Percentiles rank a stretch among this genome's conserved stretches.
These are phyloP conservation scores for Drosophila repleta DNA, from an alignment of 1,140 invertebrate species.

Conservation along the genomic window DNA sequence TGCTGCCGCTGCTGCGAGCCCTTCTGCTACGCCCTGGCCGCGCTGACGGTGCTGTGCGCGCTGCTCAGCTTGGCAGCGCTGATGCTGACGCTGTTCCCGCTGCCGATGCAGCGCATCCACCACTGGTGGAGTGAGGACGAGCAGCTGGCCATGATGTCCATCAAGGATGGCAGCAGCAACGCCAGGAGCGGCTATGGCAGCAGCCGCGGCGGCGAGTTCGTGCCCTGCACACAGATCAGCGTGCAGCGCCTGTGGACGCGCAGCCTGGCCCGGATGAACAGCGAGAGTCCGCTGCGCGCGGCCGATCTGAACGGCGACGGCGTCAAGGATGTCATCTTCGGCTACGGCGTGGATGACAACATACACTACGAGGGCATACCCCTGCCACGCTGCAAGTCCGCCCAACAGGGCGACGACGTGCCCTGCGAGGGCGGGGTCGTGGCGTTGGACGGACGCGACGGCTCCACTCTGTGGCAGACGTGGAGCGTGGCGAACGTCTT, in stretches of 20 bases:
- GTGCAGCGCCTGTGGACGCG: conserved; percentile 89
- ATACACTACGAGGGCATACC: conserved; percentile 78
- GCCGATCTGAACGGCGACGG: conserved; percentile 91
- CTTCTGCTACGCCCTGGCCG: conserved; percentile 87
- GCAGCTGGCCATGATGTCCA: conserved; percentile 25
- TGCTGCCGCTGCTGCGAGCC: conserved; percentile 86
- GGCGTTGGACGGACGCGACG: conserved; percentile 90
- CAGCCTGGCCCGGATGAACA: conserved; percentile 89
- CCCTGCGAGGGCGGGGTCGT: conserved; percentile 91
- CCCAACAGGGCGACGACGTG: conserved; percentile 74
- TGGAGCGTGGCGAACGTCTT: conserved; percentile 91
- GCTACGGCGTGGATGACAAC: conserved; percentile 88
- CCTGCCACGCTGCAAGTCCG: conserved; percentile 73
- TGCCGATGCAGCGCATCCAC: conserved; percentile 86
- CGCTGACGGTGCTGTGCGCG: conserved; percentile 85
- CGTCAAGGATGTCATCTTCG: conserved; percentile 90
- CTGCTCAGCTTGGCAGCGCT: conserved; percentile 87
- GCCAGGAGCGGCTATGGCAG: conserved; percentile 57
- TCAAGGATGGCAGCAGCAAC: conserved; percentile 37
- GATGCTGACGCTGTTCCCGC: conserved; percentile 88
- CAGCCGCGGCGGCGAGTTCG: conserved; percentile 80
- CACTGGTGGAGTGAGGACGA: conserved; percentile 85
- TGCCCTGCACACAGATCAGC: conserved; percentile 89
- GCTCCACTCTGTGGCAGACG: conserved; percentile 90
- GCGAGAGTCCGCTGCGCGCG: conserved; percentile 90